phyloP scores from a whole-genome alignment of 2,888 invertebrate species.

The Brachypalpus laphriformis region DNA sequence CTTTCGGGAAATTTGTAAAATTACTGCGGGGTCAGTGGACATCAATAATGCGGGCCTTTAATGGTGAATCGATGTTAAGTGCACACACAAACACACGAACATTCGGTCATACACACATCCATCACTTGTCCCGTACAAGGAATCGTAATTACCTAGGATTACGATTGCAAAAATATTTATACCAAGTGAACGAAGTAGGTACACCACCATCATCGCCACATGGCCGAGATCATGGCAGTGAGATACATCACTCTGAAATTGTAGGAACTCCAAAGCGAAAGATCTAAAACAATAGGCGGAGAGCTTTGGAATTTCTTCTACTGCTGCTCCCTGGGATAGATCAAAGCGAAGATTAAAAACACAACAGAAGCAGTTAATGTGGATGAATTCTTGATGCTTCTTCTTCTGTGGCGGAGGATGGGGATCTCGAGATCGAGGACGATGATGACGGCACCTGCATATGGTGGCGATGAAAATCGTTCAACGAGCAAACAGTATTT shows the following conservation, averaged over 20 bases:
- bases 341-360: slow-evolving; percentile 58
- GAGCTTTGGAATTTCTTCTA: slow-evolving; percentile 52
- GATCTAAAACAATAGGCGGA: slow-evolving; percentile 65
- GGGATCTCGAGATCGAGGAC: slow-evolving; percentile 18
- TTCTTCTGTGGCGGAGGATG: background rate
- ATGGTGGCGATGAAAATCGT: slow-evolving; percentile 37
- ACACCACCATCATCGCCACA: slow-evolving; percentile 11
- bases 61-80: slow-evolving; percentile 70
- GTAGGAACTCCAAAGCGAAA: slow-evolving; percentile 34
- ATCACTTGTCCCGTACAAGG: slow-evolving; percentile 72
- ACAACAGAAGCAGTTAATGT: slow-evolving; percentile 67
- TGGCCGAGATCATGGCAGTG: background rate
- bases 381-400: slow-evolving; percentile 50
- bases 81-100: slow-evolving; percentile 31
- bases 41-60: slow-evolving; percentile 70
- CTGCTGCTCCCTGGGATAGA: slow-evolving; percentile 23
- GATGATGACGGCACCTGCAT: slow-evolving; percentile 37
- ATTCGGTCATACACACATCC: slow-evolving; percentile 69
- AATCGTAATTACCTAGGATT: slow-evolving; percentile 73
- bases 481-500: slow-evolving; percentile 28
- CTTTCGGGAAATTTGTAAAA: slow-evolving; percentile 66
- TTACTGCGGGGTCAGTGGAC: slow-evolving; percentile 71
- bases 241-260: slow-evolving; percentile 56
- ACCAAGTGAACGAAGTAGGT: background rate
- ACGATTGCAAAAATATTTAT: slow-evolving; percentile 66